A percentile compares a stretch with the other conserved stretches of the same genome.
These are phyloP conservation scores for Emmelina monodactyla DNA, from an alignment of 2,888 invertebrate genomes.

Conservation along the genomic window DNA sequence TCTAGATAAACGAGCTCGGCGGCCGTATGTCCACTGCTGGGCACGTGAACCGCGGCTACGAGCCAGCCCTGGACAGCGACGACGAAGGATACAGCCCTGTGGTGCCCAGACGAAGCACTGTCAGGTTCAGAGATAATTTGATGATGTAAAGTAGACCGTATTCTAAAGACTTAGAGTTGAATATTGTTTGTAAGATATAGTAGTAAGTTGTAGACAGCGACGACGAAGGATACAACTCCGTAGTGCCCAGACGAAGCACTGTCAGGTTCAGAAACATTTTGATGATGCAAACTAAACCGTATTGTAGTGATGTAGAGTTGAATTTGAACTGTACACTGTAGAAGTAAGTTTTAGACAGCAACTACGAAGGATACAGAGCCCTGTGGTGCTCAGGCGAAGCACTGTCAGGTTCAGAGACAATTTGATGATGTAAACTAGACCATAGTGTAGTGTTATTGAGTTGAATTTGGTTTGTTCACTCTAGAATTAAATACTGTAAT, in stretches of 20 bases:
- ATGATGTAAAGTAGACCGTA: too few relatives aligned
- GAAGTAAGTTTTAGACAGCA: slow-evolving; percentile 54
- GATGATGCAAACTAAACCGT: too few relatives aligned
- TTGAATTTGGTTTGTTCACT: not conserved
- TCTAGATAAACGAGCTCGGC: slow-evolving; percentile 44
- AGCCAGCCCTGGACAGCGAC: slow-evolving; percentile 69
- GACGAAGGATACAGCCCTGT: slow-evolving; percentile 71
- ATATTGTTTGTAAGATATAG: too few relatives aligned
- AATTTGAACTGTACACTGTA: not conserved
- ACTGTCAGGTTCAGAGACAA: slow-evolving; percentile 34
- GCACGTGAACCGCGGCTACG: slow-evolving; percentile 75
- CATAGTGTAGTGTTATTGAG: too few relatives aligned
- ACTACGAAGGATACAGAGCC: slow-evolving; percentile 70
- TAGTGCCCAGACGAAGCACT: slow-evolving; percentile 42
- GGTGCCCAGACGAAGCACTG: slow-evolving; percentile 35
- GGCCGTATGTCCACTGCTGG: slow-evolving; percentile 25
- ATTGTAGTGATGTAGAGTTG: too few relatives aligned
- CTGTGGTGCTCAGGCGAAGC: slow-evolving; percentile 47
- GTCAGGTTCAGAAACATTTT: slow-evolving; percentile 33
- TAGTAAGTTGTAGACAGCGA: slow-evolving; percentile 70
- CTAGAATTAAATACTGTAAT: slow-evolving; percentile 30
- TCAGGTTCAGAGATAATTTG: slow-evolving; percentile 30
- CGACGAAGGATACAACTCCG: slow-evolving; percentile 69
- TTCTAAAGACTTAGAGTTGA: too few relatives aligned
- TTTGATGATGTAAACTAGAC: too few relatives aligned